phyloP scores from a whole-genome alignment of 2,888 invertebrate species.

The Lapara coniferarum region DNA sequence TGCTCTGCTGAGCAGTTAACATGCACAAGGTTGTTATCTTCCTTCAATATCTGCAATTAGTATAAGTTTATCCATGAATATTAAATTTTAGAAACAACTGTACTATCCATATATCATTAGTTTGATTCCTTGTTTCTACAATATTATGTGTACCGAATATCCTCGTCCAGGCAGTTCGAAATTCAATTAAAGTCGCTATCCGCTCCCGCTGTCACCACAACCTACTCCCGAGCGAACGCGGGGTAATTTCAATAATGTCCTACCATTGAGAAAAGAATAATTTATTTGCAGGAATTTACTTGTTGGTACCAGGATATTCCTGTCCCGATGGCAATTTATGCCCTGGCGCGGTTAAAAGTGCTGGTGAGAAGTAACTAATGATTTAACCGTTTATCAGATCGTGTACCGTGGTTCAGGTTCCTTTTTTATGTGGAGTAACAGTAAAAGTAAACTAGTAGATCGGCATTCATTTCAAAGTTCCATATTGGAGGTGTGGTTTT shows the following conservation, averaged over 20 bases:
- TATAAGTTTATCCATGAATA: not conserved
- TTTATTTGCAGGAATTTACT: constrained; percentile 55
- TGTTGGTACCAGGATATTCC: constrained; percentile 39
- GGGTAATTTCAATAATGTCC: constrained; percentile 21
- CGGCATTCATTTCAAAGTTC: too few relatives aligned
- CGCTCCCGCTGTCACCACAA: not conserved
- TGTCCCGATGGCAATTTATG: constrained; percentile 11
- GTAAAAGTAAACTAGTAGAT: too few relatives aligned
- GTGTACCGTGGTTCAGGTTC: not conserved
- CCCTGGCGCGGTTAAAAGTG: constrained; percentile 11
- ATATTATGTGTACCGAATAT: too few relatives aligned
- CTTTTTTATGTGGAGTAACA: not conserved
- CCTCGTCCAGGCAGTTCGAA: not conserved
- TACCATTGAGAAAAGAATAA: constrained; percentile 29
- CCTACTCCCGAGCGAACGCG: not conserved
- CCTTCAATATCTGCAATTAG: too few relatives aligned
- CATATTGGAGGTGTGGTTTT: too few relatives aligned
- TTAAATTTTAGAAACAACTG: too few relatives aligned
- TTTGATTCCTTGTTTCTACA: too few relatives aligned
- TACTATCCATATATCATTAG: not conserved
- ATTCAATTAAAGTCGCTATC: not conserved
- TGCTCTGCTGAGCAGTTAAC: too few relatives aligned
- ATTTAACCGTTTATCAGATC: constrained; percentile 4
- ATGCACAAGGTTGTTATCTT: too few relatives aligned
- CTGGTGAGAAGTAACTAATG: not conserved